A percentile compares a stretch with the other conserved stretches of the same genome.
These are phyloP conservation scores for Carlito syrichta DNA, from an alignment of 2,113 vertebrate species.

Conservation along the genomic window DNA sequence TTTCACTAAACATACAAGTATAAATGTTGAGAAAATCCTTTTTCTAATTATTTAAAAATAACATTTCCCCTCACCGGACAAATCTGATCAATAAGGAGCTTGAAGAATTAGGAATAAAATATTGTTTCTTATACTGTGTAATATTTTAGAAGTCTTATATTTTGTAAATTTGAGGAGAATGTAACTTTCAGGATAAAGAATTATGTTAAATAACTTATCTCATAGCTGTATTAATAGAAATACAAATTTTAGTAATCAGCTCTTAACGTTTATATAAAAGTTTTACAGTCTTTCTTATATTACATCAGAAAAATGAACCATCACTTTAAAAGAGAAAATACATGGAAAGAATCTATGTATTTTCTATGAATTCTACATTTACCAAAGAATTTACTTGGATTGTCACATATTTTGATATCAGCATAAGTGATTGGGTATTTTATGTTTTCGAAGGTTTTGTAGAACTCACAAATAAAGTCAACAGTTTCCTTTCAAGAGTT, in stretches of 20 bases:
- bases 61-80: not conserved
- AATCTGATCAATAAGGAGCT: not conserved
- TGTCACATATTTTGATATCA: not conserved
- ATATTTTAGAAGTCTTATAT: not conserved
- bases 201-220: not conserved
- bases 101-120: not conserved
- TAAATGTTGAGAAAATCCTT: not conserved
- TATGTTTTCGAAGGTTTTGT: not conserved
- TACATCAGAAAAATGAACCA: not conserved
- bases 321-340: not conserved
- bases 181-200: not conserved
- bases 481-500: not conserved
- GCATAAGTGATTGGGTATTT: not conserved
- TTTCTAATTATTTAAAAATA: conserved; percentile 5
- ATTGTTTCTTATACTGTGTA: not conserved
- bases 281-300: not conserved
- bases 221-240: not conserved
- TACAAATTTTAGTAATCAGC: not conserved
- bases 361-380: too few relatives aligned
- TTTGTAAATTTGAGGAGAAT: not conserved
- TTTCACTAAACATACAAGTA: not conserved
- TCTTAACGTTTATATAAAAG: not conserved
- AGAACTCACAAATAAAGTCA: not conserved
- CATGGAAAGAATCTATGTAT: not conserved
- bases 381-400: not conserved